These are phyloP conservation scores for Acrocera orbiculus DNA, from an alignment of 2,888 invertebrate genomes.

Conservation along the genomic window DNA sequence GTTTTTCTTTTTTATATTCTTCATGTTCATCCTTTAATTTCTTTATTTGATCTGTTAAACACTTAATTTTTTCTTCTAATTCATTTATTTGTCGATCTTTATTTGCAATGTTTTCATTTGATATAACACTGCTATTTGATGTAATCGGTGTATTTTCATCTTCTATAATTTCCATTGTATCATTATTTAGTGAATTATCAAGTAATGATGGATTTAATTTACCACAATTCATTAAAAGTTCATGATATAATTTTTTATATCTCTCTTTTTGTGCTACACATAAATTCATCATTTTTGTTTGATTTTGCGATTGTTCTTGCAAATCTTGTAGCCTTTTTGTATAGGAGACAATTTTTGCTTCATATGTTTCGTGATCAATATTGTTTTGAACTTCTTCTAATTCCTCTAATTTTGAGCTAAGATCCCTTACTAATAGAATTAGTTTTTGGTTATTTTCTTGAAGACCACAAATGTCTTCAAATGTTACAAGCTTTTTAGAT, in stretches of 20 bases:
- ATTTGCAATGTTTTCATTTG: constrained; percentile 26
- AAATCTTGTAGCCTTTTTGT: constrained; percentile 55
- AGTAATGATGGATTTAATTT: constrained; percentile 13
- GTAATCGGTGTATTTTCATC: constrained; percentile 14
- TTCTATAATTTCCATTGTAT: constrained; percentile 24
- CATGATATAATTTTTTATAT: constrained; percentile 65
- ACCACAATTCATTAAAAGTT: constrained; percentile 34
- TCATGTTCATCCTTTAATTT: constrained; percentile 66
- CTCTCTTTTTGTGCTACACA: constrained; percentile 72
- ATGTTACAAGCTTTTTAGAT: constrained; percentile 72
- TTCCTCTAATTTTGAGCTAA: constrained; percentile 71
- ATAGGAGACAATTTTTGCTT: constrained; percentile 46
- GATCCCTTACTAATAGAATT: constrained; percentile 62
- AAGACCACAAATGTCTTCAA: constrained; percentile 72
- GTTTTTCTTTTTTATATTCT: constrained; percentile 68
- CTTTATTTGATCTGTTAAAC: constrained; percentile 47
- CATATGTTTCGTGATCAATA: constrained; percentile 46
- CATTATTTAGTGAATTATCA: constrained; percentile 14
- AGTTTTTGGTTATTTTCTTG: constrained; percentile 80
- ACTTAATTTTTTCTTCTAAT: constrained; percentile 36
- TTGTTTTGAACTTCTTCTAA: constrained; percentile 49
- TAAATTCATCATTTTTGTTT: constrained; percentile 66
- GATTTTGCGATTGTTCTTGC: constrained; percentile 57
- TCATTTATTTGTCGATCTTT: constrained; percentile 37
- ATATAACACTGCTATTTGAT: constrained; percentile 17